phyloP scores from a whole-genome alignment of 1,140 invertebrate species.

The Dendrolimus kikuchii region DNA sequence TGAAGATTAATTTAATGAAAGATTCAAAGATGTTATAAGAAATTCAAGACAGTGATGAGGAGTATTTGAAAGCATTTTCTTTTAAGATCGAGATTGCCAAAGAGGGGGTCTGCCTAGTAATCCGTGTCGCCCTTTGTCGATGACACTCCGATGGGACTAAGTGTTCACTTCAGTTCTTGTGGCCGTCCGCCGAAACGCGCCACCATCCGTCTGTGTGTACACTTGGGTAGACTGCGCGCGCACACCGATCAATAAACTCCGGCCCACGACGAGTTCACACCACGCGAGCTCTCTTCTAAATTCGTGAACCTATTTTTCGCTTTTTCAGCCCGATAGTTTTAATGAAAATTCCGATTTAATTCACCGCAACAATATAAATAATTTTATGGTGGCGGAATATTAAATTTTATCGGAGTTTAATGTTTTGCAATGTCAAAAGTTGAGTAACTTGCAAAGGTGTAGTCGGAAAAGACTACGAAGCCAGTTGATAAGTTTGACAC shows the following conservation, averaged over 20 bases:
- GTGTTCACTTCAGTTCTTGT: constrained; percentile 56
- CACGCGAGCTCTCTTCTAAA: constrained; percentile 45
- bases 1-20: too few species aligned
- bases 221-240: constrained; percentile 61
- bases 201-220: constrained; percentile 56
- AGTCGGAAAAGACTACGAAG: background rate
- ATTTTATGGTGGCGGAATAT: constrained; percentile 12
- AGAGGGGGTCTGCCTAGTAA: too few species aligned
- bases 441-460: background rate
- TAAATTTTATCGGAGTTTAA: too few species aligned
- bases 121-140: constrained; percentile 14
- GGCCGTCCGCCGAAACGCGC: constrained; percentile 50
- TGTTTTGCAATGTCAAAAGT: background rate
- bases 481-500: background rate
- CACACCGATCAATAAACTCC: constrained; percentile 62
- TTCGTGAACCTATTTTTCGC: constrained; percentile 47
- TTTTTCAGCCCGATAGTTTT: constrained; percentile 23
- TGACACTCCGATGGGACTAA: constrained; percentile 48
- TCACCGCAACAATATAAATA: constrained; percentile 16
- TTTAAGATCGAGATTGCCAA: too few species aligned
- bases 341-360: constrained; percentile 21
- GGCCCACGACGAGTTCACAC: constrained; percentile 47
- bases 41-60: too few species aligned
- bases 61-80: too few species aligned
- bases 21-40: too few species aligned